Evolutionary conservation across 2,113 vertebrate species (phyloP), one percentile per base, ranked within the genome.

Genomic region (Vulpes vulpes): DNA sequence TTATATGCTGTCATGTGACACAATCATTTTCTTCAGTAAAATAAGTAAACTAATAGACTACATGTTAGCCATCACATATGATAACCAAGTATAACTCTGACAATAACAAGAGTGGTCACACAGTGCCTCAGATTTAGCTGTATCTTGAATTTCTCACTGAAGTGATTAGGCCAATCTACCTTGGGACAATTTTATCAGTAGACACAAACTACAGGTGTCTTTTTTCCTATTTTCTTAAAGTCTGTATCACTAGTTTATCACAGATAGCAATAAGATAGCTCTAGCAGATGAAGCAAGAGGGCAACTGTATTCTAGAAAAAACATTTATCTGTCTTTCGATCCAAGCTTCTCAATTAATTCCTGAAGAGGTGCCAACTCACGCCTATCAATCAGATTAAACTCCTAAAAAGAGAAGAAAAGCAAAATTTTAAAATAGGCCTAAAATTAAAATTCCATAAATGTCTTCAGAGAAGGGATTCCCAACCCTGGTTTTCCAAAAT

Each of bases 291-390:
- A 96, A 96, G 94, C 80, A 88, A 95, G 84, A 95, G 38, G 53
- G 9, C 76, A 93, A 85, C 57, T 96, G 49, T 94, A 82, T 81
- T 96, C 76, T 78, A 55, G 64, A 85, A 97, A 95, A 97, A 96
- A 84, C 57, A 57, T 98, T 98, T 99, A 99, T 99, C 99, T 99
- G 99, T 99, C 99, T 99, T 99, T 99, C 88, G 99, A 99, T 97
- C 99, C 99, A 94, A 99, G 98, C 98, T 99, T 99, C 98, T 99
- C 99, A 19, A 99, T 99, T 97, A 99, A 99, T 97, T 99, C 99
- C 97, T 99, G 99, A 98, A 99, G 99, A 49, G 99, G 99, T 87
- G 99, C 99, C 97, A 99, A 98, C 97, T 99, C 99, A 97, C 99
- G 99, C 53, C 99, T 98, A 98, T 99, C 99, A 2, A 99, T 99